Conservation (phyloP, 2,113 vertebrate species). For the Alectura lathami region DNA sequence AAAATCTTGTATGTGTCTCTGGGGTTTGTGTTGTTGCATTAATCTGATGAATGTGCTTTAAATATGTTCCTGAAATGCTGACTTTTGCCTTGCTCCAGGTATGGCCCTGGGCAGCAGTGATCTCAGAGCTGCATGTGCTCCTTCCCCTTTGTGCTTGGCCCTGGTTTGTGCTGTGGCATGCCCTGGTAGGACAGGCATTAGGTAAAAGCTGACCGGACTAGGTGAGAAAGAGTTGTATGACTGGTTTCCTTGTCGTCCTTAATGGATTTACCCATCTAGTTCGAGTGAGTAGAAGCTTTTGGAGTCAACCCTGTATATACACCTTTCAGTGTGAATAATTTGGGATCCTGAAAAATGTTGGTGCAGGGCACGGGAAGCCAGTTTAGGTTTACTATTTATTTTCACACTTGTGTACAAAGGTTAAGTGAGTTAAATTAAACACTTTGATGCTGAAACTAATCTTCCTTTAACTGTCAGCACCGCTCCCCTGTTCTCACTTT, state of each 20-base stretch:
- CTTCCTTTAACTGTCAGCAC: background rate
- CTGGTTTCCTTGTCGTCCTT: background rate
- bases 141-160: background rate
- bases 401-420: background rate
- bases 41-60: background rate
- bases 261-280: background rate
- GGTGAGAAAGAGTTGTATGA: background rate
- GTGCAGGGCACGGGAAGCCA: background rate
- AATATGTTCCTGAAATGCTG: background rate
- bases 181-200: background rate
- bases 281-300: background rate
- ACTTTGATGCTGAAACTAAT: background rate
- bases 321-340: background rate
- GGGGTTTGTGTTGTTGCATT: background rate
- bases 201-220: background rate
- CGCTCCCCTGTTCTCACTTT: fast-evolving
- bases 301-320: background rate
- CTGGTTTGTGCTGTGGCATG: background rate
- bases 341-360: background rate
- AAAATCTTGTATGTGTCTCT: background rate
- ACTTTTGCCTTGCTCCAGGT: background rate
- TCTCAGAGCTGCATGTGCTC: background rate
- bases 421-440: background rate
- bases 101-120: background rate
- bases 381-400: background rate